phyloP scores from a whole-genome alignment of 2,113 vertebrate genomes.

The Ariopsis seemanni region DNA sequence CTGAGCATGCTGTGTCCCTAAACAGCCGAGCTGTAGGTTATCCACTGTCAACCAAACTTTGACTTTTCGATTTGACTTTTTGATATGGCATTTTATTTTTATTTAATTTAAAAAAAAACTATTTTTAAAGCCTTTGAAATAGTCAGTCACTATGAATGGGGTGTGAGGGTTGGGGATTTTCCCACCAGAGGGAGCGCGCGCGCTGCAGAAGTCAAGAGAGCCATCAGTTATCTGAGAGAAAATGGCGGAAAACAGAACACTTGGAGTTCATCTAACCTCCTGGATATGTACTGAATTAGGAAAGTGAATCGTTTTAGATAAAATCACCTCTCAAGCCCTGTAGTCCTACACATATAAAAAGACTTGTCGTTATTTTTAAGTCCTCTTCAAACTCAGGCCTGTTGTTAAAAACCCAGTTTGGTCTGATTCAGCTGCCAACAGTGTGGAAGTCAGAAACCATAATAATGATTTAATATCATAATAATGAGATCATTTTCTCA shows the following conservation, averaged over 20 bases:
- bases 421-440: neutral
- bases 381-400: neutral
- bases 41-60: neutral
- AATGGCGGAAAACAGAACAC: neutral
- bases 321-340: neutral
- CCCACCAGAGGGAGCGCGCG: constrained; percentile 25
- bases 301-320: neutral
- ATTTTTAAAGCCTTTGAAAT: neutral
- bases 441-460: neutral
- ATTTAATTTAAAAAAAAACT: too few species aligned
- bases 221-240: neutral
- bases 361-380: neutral
- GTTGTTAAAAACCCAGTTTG: neutral
- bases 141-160: neutral
- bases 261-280: too few species aligned
- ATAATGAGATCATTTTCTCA: too few species aligned
- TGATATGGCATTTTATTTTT: neutral
- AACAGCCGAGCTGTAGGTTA: neutral
- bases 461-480: too few species aligned
- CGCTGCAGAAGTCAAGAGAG: neutral
- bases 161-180: neutral
- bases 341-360: neutral
- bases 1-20: too few species aligned
- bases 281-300: neutral
- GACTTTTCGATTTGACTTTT: neutral